Base-by-base conservation (phyloP, 2,113 vertebrate genomes). In the Sebastes fasciatus region DNA sequence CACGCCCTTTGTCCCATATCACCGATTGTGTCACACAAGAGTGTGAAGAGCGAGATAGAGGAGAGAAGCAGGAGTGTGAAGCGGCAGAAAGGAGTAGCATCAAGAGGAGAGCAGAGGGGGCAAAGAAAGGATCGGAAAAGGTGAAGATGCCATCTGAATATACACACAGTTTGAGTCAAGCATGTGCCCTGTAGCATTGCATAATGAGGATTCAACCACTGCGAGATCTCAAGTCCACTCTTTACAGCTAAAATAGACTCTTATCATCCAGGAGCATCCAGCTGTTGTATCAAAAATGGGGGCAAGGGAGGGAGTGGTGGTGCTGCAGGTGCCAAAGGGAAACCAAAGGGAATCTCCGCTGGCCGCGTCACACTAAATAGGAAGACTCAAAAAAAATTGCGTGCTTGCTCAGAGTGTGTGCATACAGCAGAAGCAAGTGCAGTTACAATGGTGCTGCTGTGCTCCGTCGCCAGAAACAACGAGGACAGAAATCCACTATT, bases 361-460 rank as follows among this genome's bases (percentile, higher is more conserved):
- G 1, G 49, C 40, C 0, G 3, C 13, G 40, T 76, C 80, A 81
- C 23, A 55, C n/a, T 26, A 49, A 54, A 75, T 62, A 42, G 57
- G 34, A 65, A 64, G 43, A 83, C 26, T 65, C 40, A 69, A 84
- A 34, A 34, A 34, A 34, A 93, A 87, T 51, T 42, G 63, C 26
- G 8, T 12, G 46, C 73, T 79, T 83, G 58, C 82, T 75, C 16
- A 8, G 66, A 64, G 63, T 9, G 34, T 21, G 65, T 13, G 26
- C 83, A 79, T 64, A 67, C 65, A 79, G 62, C 79, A 74, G 79
- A 83, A 63, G 60, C 81, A 74, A 81, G 55, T 23, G 74, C 64
- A 60, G 45, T 58, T 65, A 86, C 75, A 88, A 89, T 82, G 62
- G 67, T 51, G 64, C 88, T 61, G 85, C 82, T 88, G 79, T 61